Evolutionary conservation across 2,888 invertebrate species (phyloP).

Genomic region (Ormyrus labotus): DNA sequence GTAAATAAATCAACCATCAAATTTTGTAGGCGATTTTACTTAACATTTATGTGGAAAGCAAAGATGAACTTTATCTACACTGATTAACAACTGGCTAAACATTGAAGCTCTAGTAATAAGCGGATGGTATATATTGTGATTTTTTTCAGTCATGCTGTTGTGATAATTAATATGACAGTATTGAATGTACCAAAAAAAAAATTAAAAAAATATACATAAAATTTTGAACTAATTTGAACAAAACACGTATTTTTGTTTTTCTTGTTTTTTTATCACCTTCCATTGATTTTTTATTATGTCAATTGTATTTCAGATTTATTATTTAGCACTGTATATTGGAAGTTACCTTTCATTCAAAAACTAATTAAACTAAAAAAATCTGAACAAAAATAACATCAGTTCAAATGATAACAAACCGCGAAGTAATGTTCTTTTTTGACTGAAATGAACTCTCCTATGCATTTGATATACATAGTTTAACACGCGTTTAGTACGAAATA

Average conservation of each 20-base stretch:
- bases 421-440: no score
- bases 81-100: slow-evolving; percentile 45
- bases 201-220: slow-evolving; percentile 31
- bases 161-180: slow-evolving; percentile 30
- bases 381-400: no score
- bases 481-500: no score
- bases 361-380: no score
- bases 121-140: slow-evolving; percentile 26
- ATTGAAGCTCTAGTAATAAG: slow-evolving; percentile 41
- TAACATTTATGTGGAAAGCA: slow-evolving; percentile 32
- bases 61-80: slow-evolving; percentile 31
- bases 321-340: no score
- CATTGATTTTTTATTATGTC: not conserved
- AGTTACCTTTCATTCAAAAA: no score
- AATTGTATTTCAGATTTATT: no score
- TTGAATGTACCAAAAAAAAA: slow-evolving; percentile 34
- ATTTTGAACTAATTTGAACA: slow-evolving; percentile 23
- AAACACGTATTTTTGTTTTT: slow-evolving; percentile 4
- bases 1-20: slow-evolving; percentile 21
- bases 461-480: no score
- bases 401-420: no score
- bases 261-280: not conserved
- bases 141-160: slow-evolving; percentile 39
- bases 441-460: no score
- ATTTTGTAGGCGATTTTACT: slow-evolving; percentile 25